Evolutionary conservation across 2,888 invertebrate species (phyloP), one percentile per base, ranked within the genome.

Genomic region (Volucella inanis): DNA sequence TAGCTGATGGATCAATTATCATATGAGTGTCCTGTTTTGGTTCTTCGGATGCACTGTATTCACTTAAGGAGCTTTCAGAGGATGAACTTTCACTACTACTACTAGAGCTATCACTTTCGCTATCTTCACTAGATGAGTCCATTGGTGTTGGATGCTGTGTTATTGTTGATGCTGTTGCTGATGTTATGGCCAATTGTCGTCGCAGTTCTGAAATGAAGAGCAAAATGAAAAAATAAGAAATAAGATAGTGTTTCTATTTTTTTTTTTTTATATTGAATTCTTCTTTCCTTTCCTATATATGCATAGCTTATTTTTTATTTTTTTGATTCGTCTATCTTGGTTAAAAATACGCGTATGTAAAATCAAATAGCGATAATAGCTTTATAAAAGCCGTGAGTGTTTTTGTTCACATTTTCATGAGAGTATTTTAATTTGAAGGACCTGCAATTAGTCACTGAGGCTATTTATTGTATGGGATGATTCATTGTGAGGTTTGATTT

Each of bases 91-190:
- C 92, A 82, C 93, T 93, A 80, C 93, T 93, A 61, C 93, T 92
- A 89, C 93, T 92, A 77, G 91, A 91, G 82, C 93, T 93, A 83
- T 93, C 93, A 89, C 93, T 93, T 89, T 93, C 93, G 87, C 93
- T 93, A 82, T 93, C 93, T 64, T 93, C 92, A 87, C 93, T 93
- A 1, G 91, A 89, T 3, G 91, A 91, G 75, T 91, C 91, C 91
- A 91, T 91, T 6, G 91, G 90, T 2, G 90, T 90, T 4, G 84
- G 75, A 38, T 67, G 50, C 45, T 80, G 54, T 15, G 65, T 45
- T 47, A 49, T 61, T 15, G 55, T 50, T 86, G 91, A 57, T 88
- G 90, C 87, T 83, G 90, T 84, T 54, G 91, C 89, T 22, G 90
- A 88, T 18, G 90, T 89, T 12, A 90, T 89, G 64, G 90, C 88